Base-by-base conservation (phyloP, 2,113 vertebrate genomes). In the Rousettus leschenaultii region DNA sequence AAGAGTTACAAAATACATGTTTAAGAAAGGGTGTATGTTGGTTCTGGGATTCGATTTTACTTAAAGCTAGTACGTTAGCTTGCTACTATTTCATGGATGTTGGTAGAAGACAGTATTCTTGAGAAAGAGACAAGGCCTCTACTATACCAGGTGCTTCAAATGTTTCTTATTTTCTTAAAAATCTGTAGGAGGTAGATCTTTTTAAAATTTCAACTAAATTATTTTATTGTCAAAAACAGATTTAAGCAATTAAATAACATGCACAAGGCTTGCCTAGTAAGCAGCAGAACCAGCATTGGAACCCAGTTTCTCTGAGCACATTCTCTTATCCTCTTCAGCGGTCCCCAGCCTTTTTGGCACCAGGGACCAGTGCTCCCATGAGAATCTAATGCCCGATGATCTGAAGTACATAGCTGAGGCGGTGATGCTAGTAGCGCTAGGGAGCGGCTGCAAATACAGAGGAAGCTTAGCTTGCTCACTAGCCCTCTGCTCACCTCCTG, bases 131-230 rank as follows among this genome's bases (percentile, higher is more conserved):
- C 43, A 85, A 30, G 88, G 84, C 43, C 48, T 18, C 28, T 74
- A n/a, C 63, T 89, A 24, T 51, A 35, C 45, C 84, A 13, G 53
- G 19, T 48, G 90, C 55, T 85, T 33, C n/a, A 83, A 53, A 33
- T 87, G 55, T 57, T 55, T 79, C 68, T 91, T 84, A n/a, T 83
- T 89, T 92, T 92, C 78, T 94, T 48, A 84, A 71, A 82, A 88
- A 91, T 73, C 53, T 86, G 3, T 65, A 65, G 53, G 35, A 71
- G 43, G 26, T 78, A 78, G 26, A 65, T 65, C 15, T 51, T 85
- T 84, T 30, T 2, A 19, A 38, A 5, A 2, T 73, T 85, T 91
- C 40, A 40, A 21, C 53, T 68, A 55, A 21, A 28, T 45, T 83
- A 28, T 63, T 73, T 89, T 89, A 77, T 24, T 73, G 28, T 45